Evolutionary conservation across 1,140 invertebrate genomes (phyloP).

Genomic region (Caligus rogercresseyi): DNA sequence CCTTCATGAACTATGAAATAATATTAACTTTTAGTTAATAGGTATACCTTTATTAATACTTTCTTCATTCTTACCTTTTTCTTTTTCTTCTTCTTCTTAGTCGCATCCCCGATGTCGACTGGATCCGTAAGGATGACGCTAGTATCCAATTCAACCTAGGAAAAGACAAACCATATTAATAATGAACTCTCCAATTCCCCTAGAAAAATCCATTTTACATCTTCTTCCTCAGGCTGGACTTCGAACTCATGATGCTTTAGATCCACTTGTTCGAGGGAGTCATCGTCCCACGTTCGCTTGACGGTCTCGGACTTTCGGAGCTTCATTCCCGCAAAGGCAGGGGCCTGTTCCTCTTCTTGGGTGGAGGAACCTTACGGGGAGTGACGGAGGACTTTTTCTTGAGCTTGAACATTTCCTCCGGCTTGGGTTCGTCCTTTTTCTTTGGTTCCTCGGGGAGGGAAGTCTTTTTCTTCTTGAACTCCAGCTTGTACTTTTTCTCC

Average conservation of each 20-base stretch:
- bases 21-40: no score
- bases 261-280: slow-evolving; percentile 9
- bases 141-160: slow-evolving; percentile 1
- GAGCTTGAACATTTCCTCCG: slow-evolving; percentile 16
- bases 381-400: slow-evolving; percentile 12
- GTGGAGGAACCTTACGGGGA: background rate
- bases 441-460: slow-evolving; percentile 21
- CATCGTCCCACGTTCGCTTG: slow-evolving; percentile 17
- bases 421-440: background rate
- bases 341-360: slow-evolving; percentile 11
- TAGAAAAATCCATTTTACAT: background rate
- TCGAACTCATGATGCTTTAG: slow-evolving; percentile 20
- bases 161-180: no score
- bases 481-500: slow-evolving; percentile 29
- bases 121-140: background rate
- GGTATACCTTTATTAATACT: no score
- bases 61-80: slow-evolving; percentile 19
- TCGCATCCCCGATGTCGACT: slow-evolving; percentile 21
- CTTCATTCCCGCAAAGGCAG: slow-evolving; percentile 17
- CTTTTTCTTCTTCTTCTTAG: slow-evolving; percentile 21
- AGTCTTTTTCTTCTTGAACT: slow-evolving; percentile 32
- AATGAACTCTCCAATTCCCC: no score
- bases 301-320: slow-evolving; percentile 13
- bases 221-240: slow-evolving; percentile 11
- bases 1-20: no score